A percentile compares a stretch with the other conserved stretches of the same genome.
Evolutionary conservation across 2,888 invertebrate species (phyloP).

Genomic region (Tachina lurida): DNA sequence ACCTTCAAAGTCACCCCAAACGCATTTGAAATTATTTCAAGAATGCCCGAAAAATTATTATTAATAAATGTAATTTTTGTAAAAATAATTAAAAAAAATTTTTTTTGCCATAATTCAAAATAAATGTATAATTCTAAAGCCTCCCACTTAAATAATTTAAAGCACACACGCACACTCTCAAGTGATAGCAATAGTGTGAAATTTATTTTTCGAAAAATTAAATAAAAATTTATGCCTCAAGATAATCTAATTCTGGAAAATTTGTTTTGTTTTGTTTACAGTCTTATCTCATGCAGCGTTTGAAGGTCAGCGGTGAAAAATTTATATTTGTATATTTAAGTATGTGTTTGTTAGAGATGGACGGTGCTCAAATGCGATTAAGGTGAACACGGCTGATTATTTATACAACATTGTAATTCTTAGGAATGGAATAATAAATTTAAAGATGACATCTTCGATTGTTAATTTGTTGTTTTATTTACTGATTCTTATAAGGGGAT

Average conservation of each 20-base stretch:
- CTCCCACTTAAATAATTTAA: not conserved
- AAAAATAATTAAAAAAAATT: not conserved
- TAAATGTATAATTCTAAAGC: not conserved
- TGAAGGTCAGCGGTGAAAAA: slow-evolving; percentile 59
- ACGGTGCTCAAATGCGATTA: too few relatives aligned
- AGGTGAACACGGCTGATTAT: too few relatives aligned
- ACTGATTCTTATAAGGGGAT: too few relatives aligned
- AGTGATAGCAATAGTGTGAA: not conserved
- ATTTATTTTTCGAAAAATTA: slow-evolving; percentile 9
- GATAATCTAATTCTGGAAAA: slow-evolving; percentile 76
- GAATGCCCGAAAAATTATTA: not conserved
- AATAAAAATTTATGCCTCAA: slow-evolving; percentile 73
- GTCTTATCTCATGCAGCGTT: slow-evolving; percentile 8
- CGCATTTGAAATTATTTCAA: not conserved
- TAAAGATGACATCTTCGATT: too few relatives aligned
- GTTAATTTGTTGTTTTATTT: too few relatives aligned
- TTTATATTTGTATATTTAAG: not conserved
- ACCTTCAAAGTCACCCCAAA: not conserved
- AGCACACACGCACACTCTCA: not conserved
- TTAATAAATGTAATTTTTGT: not conserved
- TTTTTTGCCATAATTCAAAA: too few relatives aligned
- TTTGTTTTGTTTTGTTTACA: slow-evolving; percentile 14
- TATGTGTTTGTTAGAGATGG: too few relatives aligned
- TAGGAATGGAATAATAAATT: too few relatives aligned
- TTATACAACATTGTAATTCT: too few relatives aligned